Evolutionary conservation across 1,140 invertebrate species (phyloP).

Genomic region (Wiebesia pumilae): DNA sequence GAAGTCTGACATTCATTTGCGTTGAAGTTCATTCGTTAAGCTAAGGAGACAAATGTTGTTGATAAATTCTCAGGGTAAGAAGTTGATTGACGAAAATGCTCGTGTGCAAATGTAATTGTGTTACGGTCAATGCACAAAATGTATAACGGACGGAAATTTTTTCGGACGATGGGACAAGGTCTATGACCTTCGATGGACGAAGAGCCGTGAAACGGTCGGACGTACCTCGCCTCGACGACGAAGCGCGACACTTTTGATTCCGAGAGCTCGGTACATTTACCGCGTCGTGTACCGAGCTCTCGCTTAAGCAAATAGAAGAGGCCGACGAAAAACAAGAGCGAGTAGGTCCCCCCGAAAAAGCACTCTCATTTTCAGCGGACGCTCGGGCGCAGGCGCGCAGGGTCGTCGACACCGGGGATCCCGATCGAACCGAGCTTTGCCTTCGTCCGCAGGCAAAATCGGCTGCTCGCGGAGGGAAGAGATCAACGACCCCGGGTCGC

Average conservation of each 20-base stretch:
- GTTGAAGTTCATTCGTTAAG: not conserved
- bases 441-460: not conserved
- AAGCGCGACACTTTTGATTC: not conserved
- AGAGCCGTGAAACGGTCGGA: not conserved
- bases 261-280: not conserved
- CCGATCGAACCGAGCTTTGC: not conserved
- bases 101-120: not conserved
- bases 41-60: not conserved
- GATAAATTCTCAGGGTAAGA: not conserved
- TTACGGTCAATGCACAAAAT: not conserved
- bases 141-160: not conserved
- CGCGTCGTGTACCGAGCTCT: not conserved
- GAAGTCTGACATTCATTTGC: not conserved
- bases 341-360: slow-evolving; percentile 12
- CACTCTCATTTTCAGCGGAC: slow-evolving; percentile 35
- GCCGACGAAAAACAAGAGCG: not conserved
- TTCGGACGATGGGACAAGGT: not conserved
- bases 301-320: not conserved
- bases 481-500: slow-evolving; percentile 72
- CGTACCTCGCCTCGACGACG: not conserved
- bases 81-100: not conserved
- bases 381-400: slow-evolving; percentile 2
- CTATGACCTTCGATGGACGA: no score
- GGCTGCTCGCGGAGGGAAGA: slow-evolving; percentile 62
- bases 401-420: not conserved